Percentiles rank a stretch among this genome's conserved stretches.
Conservation (phyloP, 2,888 invertebrate genomes). For the Rhabditoides inermis region DNA sequence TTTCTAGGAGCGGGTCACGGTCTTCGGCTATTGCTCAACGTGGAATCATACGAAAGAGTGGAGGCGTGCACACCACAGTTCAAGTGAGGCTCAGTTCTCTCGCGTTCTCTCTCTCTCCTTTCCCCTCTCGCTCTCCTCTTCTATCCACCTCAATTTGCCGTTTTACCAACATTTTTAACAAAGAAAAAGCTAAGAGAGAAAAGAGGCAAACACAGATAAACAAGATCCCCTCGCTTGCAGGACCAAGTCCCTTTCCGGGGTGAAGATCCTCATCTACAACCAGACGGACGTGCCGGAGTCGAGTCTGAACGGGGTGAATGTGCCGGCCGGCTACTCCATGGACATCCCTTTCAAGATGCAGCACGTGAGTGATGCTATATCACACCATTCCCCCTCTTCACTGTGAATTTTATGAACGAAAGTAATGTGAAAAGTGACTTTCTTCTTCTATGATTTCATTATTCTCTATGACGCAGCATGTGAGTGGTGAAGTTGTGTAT, state of each 20-base stretch:
- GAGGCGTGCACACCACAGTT: conserved; percentile 48
- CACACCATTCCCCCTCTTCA: background rate
- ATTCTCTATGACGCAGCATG: too few species aligned
- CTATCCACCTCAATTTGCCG: too few species aligned
- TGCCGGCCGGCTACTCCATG: conserved; percentile 49
- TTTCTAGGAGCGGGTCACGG: conserved; percentile 37
- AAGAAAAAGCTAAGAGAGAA: background rate
- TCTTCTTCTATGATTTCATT: too few species aligned
- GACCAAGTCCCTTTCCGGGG: conserved; percentile 6
- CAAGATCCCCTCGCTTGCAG: background rate
- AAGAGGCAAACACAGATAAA: background rate
- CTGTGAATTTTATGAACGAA: too few species aligned
- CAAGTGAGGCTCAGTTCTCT: conserved; percentile 2
- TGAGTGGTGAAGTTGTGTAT: too few species aligned
- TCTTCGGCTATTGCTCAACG: conserved; percentile 39
- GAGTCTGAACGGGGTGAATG: conserved; percentile 46
- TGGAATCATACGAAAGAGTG: conserved; percentile 48
- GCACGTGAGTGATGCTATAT: conserved; percentile 23
- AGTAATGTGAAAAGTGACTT: too few species aligned
- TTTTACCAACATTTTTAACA: background rate
- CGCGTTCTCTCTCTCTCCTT: background rate
- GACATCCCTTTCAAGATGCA: conserved; percentile 51
- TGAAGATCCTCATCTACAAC: conserved; percentile 47
- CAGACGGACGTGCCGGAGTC: conserved; percentile 47
- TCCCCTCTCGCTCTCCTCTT: too few species aligned